Evolutionary conservation across 2,797 vertebrate genomes (phyloP).

Genomic region (Darevskia nairensis): DNA sequence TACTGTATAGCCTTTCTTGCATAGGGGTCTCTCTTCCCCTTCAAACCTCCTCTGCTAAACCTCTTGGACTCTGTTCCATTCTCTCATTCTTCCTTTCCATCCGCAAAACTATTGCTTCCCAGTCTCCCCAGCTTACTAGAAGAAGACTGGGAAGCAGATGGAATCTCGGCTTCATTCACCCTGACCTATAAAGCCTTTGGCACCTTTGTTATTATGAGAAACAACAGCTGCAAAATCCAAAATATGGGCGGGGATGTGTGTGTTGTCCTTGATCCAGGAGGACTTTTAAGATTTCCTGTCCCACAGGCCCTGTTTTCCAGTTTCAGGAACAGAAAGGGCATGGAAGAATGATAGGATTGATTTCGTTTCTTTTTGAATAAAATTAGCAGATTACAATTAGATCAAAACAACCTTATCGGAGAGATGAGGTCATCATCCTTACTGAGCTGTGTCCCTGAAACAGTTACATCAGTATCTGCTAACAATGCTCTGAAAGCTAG

Average conservation of each 20-base stretch:
- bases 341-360: neutral
- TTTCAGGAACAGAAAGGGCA: conserved; percentile 2
- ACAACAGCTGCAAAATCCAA: conserved; percentile 32
- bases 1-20: conserved; percentile 1
- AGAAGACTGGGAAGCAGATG: neutral
- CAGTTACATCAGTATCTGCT: neutral
- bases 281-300: conserved; percentile 16
- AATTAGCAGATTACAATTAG: neutral
- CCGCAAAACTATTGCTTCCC: neutral
- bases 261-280: conserved; percentile 31
- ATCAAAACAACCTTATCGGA: conserved; percentile 11
- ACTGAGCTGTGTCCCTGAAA: neutral
- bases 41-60: neutral
- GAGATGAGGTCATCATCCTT: conserved; percentile 8
- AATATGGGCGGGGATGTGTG: conserved; percentile 14
- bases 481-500: neutral
- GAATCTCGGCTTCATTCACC: neutral
- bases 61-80: neutral
- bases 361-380: neutral
- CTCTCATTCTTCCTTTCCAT: conserved; percentile 4
- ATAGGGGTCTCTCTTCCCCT: neutral
- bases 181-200: conserved; percentile 42
- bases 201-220: conserved; percentile 32
- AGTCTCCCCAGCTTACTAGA: conserved; percentile 4
- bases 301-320: neutral